Percentiles rank a stretch among this genome's conserved stretches.
phyloP scores from a whole-genome alignment of 1,140 invertebrate genomes.

The Wiebesia pumilae region DNA sequence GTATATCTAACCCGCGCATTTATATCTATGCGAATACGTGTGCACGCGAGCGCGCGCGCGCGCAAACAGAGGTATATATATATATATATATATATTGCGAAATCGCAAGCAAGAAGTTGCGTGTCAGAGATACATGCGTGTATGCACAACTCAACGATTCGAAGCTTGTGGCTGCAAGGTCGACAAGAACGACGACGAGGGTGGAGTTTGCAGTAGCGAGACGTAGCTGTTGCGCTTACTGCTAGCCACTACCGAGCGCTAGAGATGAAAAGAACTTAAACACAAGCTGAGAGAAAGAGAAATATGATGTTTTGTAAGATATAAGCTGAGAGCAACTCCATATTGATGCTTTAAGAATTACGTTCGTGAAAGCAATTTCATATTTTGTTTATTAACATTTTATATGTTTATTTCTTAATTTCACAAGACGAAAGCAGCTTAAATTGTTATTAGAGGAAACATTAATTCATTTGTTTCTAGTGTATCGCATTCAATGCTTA shows the following conservation, averaged over 20 bases:
- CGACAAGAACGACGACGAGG: background rate
- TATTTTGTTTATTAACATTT: background rate
- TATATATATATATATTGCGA: no score
- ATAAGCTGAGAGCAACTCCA: background rate
- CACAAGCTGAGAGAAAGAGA: background rate
- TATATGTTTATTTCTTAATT: background rate
- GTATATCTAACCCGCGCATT: background rate
- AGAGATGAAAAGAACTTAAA: conserved; percentile 8
- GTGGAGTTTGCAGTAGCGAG: background rate
- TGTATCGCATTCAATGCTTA: no score
- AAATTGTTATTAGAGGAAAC: background rate
- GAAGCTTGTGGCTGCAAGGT: background rate
- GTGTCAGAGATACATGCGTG: no score
- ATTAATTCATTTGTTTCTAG: background rate
- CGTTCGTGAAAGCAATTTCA: background rate
- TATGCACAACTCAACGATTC: background rate
- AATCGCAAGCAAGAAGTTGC: no score
- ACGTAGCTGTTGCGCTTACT: background rate
- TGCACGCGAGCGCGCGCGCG: no score
- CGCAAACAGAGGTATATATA: no score
- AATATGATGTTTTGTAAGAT: background rate
- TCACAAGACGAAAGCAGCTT: background rate
- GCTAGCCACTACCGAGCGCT: background rate
- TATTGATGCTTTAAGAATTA: background rate
- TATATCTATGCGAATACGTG: background rate